Conservation (phyloP, 2,888 invertebrate genomes). For the Monopis laevigella region DNA sequence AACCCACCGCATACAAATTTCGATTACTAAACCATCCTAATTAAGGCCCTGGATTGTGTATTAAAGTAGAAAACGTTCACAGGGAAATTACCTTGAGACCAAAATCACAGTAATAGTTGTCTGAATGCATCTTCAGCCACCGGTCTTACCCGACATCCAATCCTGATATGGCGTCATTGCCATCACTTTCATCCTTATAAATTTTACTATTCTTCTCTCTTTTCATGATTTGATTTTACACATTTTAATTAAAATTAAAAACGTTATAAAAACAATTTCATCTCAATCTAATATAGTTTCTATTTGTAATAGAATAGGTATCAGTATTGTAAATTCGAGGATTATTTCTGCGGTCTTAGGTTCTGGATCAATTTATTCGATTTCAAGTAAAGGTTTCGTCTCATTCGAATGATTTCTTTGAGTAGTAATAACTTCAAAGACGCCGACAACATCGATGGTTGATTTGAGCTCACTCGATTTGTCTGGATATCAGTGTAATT, state of each 20-base stretch:
- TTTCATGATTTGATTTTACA: conserved; percentile 22
- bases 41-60: conserved; percentile 33
- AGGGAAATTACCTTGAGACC: conserved; percentile 44
- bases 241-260: not conserved
- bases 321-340: not conserved
- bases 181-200: conserved; percentile 34
- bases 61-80: conserved; percentile 36
- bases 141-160: conserved; percentile 44
- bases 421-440: conserved; percentile 24
- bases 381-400: conserved; percentile 14
- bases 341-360: not conserved
- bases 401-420: conserved; percentile 18
- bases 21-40: conserved; percentile 57
- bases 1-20: conserved; percentile 41
- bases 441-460: conserved; percentile 26
- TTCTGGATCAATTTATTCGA: conserved; percentile 11
- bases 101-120: conserved; percentile 49
- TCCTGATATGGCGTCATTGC: conserved; percentile 34
- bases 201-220: conserved; percentile 26
- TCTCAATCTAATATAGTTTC: not conserved
- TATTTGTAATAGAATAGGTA: not conserved
- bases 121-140: conserved; percentile 34
- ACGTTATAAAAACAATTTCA: too few relatives aligned
- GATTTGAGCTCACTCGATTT: conserved; percentile 27
- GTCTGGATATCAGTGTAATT: conserved; percentile 32